Conservation (phyloP, 2,797 vertebrate species). For the Podarcis lilfordi region DNA sequence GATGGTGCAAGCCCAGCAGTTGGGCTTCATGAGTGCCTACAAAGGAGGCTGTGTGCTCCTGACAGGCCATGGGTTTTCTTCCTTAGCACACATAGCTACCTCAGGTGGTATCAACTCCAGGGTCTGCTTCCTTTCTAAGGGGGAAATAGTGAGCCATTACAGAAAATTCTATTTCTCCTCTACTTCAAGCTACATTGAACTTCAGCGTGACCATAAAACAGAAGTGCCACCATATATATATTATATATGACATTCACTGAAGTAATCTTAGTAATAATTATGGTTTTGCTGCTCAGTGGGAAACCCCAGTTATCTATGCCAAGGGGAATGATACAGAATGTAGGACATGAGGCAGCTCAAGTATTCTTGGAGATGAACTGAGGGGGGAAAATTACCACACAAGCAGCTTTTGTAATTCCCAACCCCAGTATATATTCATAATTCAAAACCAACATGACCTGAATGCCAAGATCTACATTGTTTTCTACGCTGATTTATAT, state of each 20-base stretch:
- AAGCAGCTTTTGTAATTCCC: constrained; percentile 76
- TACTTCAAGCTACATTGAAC: neutral
- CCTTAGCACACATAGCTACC: neutral
- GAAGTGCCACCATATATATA: neutral
- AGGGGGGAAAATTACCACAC: constrained; percentile 67
- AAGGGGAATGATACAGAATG: constrained; percentile 51
- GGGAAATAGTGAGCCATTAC: neutral
- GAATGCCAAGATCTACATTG: constrained; percentile 76
- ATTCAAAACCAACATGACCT: constrained; percentile 73
- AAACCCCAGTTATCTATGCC: constrained; percentile 50
- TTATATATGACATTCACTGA: constrained; percentile 1
- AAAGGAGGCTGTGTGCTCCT: neutral
- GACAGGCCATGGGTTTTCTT: neutral
- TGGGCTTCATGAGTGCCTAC: neutral
- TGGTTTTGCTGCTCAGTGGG: constrained; percentile 36
- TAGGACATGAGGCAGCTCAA: constrained; percentile 54
- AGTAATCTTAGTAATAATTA: constrained; percentile 5
- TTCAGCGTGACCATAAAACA: neutral
- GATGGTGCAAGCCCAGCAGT: too few relatives aligned
- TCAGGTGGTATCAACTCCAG: neutral
- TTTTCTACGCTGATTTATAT: constrained; percentile 77
- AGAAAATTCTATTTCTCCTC: neutral
- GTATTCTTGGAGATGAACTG: constrained; percentile 53
- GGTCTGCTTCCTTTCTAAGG: neutral
- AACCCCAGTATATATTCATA: constrained; percentile 70